Base-by-base conservation (phyloP, 2,888 invertebrate species). In the Mesochorus sp. region DNA sequence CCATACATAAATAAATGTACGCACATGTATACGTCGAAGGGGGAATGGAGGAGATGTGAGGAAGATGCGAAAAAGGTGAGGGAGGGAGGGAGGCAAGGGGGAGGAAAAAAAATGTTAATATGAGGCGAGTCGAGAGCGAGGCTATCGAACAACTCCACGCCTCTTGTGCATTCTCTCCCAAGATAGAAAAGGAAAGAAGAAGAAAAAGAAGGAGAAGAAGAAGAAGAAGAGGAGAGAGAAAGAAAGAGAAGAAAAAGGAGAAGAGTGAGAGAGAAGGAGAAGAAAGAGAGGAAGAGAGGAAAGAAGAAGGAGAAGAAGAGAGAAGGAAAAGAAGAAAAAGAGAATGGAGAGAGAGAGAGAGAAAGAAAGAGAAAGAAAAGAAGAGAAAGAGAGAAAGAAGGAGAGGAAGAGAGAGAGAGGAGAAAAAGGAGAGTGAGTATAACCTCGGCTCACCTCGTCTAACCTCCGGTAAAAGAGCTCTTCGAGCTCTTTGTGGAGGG, bases 391-490 rank as follows among this genome's bases (percentile, higher is more conserved):
- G 31, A 66, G 37, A 39, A 12, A 31, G 59, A 72, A 55, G 12
- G 59, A 61, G 14, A 10, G 19, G 5, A 12, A n/a, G 31, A 53
- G 31, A 14, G 14, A 31, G 31, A 53, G 31, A 17, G 34, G 34
- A 49, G 21, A 86, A 84, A 81, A 51, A 51, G 67, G 59, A 67
- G 49, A 51, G 72, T 61, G 72, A 77, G 74, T 82, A 82, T 84
- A 87, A 85, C 87, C 82, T 86, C 84, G 82, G 80, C 86, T 87
- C 86, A 86, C 86, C 86, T 83, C 82, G 84, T 84, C 84, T 86
- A 84, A 86, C 84, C 87, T 86, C 86, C 83, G 82, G 82, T 85
- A 70, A 62, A 49, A 68, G 67, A 68, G 55, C 87, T 83, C n/a
- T n/a, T n/a, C n/a, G n/a, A n/a, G n/a, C 37, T 3, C 37, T 10